phyloP scores from a whole-genome alignment of 2,888 invertebrate species.

The Pyralis farinalis region DNA sequence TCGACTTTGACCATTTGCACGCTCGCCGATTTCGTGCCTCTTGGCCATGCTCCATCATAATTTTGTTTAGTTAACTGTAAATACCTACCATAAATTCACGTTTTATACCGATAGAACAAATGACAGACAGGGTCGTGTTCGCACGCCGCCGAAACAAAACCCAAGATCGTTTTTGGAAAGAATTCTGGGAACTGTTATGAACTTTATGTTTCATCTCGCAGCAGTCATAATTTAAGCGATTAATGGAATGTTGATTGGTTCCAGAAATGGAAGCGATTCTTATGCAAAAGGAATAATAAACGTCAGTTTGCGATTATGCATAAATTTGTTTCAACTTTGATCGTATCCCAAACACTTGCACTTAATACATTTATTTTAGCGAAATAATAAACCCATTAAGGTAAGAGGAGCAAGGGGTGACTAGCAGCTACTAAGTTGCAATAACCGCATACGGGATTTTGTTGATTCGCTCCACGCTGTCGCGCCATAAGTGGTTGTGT shows the following conservation, averaged over 20 bases:
- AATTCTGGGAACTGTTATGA: slow-evolving; percentile 8
- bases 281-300: not conserved
- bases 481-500: slow-evolving; percentile 42
- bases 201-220: slow-evolving; percentile 4
- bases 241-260: slow-evolving; percentile 10
- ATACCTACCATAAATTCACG: slow-evolving; percentile 8
- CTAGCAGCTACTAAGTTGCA: slow-evolving; percentile 29
- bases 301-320: not conserved
- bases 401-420: not conserved
- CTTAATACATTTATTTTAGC: not conserved
- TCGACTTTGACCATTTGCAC: slow-evolving; percentile 39
- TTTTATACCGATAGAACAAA: slow-evolving; percentile 2
- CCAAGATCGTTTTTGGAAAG: not conserved
- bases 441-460: slow-evolving; percentile 42
- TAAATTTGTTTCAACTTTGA: not conserved
- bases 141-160: not conserved
- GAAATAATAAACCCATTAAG: not conserved
- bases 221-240: slow-evolving; percentile 8
- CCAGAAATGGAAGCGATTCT: slow-evolving; percentile 6
- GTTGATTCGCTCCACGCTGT: slow-evolving; percentile 53
- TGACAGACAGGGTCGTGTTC: not conserved
- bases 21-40: slow-evolving; percentile 24
- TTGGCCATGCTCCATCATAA: slow-evolving; percentile 29
- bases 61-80: slow-evolving; percentile 33
- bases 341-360: not conserved